A percentile compares a stretch with the other conserved stretches of the same genome.
Conservation (phyloP, 2,888 invertebrate species). For the Synergus japonicus region DNA sequence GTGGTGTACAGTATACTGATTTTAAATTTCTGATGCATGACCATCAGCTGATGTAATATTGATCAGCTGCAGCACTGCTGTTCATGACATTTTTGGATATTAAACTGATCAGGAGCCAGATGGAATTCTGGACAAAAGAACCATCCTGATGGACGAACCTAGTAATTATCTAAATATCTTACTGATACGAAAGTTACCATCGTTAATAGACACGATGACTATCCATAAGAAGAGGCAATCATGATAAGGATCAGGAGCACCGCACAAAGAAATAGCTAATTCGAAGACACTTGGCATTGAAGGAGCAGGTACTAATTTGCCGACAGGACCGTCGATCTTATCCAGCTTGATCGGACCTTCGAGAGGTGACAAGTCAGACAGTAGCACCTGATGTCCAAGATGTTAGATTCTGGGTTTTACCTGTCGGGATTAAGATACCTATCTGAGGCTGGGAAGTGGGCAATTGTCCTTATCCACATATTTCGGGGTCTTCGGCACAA, state of each 20-base stretch:
- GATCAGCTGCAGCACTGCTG: neutral
- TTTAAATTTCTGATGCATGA: neutral
- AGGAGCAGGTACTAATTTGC: constrained; percentile 46
- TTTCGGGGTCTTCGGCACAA: constrained; percentile 2
- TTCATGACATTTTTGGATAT: no score
- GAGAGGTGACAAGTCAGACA: constrained; percentile 61
- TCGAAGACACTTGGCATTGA: constrained; percentile 32
- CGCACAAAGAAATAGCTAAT: constrained; percentile 39
- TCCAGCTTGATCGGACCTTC: constrained; percentile 45
- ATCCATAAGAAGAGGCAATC: constrained; percentile 28
- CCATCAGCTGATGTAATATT: neutral
- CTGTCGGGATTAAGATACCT: constrained; percentile 67
- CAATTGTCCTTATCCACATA: constrained; percentile 57
- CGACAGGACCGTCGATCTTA: constrained; percentile 53
- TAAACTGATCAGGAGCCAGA: no score
- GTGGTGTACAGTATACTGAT: neutral
- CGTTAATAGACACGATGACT: constrained; percentile 36
- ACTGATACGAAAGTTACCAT: constrained; percentile 8
- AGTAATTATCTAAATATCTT: constrained; percentile 22
- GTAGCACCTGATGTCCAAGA: constrained; percentile 67
- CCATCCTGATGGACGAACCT: constrained; percentile 39
- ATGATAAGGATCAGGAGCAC: constrained; percentile 34
- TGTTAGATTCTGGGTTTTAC: constrained; percentile 58
- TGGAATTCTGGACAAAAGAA: neutral
- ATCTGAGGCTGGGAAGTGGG: constrained; percentile 58